Evolutionary conservation across 2,888 invertebrate genomes (phyloP).

Genomic region (Acleris laterana): DNA sequence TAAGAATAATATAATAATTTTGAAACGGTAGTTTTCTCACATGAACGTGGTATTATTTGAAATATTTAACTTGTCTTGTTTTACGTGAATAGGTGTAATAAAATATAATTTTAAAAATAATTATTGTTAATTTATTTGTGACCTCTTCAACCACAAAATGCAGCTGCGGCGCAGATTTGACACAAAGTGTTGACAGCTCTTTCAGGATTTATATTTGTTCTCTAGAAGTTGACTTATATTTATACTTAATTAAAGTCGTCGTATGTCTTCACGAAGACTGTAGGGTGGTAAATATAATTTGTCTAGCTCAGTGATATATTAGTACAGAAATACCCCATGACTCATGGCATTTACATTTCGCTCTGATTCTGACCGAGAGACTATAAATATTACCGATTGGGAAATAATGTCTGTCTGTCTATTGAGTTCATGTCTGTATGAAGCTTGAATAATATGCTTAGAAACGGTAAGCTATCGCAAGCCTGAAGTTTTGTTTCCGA

Average conservation of each 20-base stretch:
- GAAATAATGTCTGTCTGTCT: conserved; percentile 11
- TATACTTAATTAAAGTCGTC: conserved; percentile 7
- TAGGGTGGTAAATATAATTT: conserved; percentile 9
- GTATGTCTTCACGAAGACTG: conserved; percentile 13
- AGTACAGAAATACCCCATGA: conserved; percentile 25
- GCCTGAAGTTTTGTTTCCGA: no score
- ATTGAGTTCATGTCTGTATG: neutral
- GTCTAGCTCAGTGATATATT: conserved; percentile 18
- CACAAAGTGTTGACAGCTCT: no score
- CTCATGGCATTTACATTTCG: conserved; percentile 29
- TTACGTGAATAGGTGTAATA: conserved; percentile 29
- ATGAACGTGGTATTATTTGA: conserved; percentile 9
- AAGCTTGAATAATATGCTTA: no score
- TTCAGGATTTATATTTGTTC: neutral
- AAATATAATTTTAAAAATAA: conserved; percentile 20
- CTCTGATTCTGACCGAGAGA: conserved; percentile 12
- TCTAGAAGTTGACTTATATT: conserved; percentile 5
- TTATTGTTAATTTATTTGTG: conserved; percentile 36
- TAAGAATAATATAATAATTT: conserved; percentile 65
- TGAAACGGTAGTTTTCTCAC: conserved; percentile 32
- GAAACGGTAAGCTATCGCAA: no score
- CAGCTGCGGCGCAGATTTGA: no score
- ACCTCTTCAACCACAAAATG: conserved; percentile 21
- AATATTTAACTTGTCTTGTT: conserved; percentile 29
- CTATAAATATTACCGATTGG: conserved; percentile 16